Evolutionary conservation across 2,113 vertebrate species (phyloP).

Genomic region (Lipotes vexillifer): DNA sequence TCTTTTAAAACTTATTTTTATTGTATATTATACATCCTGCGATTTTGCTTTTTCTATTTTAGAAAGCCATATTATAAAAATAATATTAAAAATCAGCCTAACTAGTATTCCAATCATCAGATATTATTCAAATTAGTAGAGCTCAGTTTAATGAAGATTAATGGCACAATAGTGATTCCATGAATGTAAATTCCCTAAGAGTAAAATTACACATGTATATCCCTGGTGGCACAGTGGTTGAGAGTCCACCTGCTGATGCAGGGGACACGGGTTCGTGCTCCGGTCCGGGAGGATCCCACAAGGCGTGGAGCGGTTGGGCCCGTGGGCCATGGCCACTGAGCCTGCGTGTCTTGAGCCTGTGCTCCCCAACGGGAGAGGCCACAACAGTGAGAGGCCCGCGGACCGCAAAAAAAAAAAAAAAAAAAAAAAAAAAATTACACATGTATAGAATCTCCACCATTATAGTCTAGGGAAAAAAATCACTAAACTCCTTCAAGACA

Average conservation of each 20-base stretch:
- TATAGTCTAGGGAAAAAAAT: not conserved
- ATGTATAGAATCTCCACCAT: not conserved
- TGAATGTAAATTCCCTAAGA: not conserved
- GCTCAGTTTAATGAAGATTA: not conserved
- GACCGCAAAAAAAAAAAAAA: too few species aligned
- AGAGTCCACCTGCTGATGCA: too few species aligned
- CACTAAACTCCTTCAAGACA: not conserved
- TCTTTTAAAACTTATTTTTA: not conserved
- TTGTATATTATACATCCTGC: not conserved
- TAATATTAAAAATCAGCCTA: slow-evolving; percentile 26
- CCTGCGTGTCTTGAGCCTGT: too few species aligned
- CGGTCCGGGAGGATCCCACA: too few species aligned
- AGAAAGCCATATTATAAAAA: not conserved
- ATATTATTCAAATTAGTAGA: not conserved
- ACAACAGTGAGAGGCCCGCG: too few species aligned
- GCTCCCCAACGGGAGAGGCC: too few species aligned
- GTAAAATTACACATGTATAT: not conserved
- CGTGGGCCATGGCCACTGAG: too few species aligned
- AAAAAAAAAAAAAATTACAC: not conserved
- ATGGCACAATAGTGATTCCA: not conserved
- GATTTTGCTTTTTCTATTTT: slow-evolving; percentile 22
- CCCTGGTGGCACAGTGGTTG: too few species aligned
- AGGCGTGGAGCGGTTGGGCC: too few species aligned
- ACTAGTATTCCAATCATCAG: not conserved
- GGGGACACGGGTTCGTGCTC: too few species aligned